Evolutionary conservation across 2,888 invertebrate species (phyloP).

Genomic region (Oasisia sp.): DNA sequence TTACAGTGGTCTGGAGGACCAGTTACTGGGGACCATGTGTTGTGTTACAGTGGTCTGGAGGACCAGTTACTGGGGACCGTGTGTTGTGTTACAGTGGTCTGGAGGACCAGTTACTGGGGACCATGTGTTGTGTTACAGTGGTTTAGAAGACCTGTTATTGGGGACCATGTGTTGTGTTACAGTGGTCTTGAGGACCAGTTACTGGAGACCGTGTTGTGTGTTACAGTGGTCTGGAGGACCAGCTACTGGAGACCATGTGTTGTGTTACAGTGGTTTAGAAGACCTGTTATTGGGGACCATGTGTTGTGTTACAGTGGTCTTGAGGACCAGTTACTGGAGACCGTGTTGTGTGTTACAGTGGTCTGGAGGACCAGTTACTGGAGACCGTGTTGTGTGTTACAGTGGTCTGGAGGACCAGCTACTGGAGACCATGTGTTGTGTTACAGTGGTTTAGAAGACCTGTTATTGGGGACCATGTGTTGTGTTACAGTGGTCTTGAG

Average conservation of each 20-base stretch:
- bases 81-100: too few species aligned
- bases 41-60: neutral
- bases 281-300: slow-evolving; percentile 66
- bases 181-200: too few species aligned
- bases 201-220: too few species aligned
- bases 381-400: slow-evolving; percentile 31
- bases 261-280: slow-evolving; percentile 61
- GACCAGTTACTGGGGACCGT: too few species aligned
- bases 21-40: slow-evolving; percentile 57
- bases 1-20: too few species aligned
- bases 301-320: slow-evolving; percentile 66
- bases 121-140: too few species aligned
- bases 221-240: too few species aligned
- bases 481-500: slow-evolving; percentile 45
- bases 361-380: too few species aligned
- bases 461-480: slow-evolving; percentile 64
- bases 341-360: slow-evolving; percentile 57
- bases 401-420: slow-evolving; percentile 67
- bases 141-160: too few species aligned
- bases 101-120: too few species aligned
- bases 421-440: slow-evolving; percentile 59
- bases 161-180: too few species aligned
- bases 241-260: too few species aligned
- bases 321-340: slow-evolving; percentile 66
- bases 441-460: slow-evolving; percentile 65